Conservation (phyloP, 2,113 vertebrate species). For the Anolis carolinensis region DNA sequence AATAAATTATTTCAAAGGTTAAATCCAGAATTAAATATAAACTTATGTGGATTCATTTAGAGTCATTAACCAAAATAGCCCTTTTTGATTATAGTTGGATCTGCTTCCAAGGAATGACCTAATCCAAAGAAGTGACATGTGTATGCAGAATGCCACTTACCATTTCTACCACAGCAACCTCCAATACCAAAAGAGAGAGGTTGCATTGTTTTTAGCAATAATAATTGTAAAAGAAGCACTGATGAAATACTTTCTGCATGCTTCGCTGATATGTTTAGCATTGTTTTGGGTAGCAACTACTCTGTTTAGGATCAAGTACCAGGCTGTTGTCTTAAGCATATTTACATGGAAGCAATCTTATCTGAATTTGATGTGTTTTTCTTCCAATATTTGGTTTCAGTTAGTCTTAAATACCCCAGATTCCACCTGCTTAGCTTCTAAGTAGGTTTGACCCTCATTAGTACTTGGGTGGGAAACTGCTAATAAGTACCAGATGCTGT, state of each 20-base stretch:
- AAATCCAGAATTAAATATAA: conserved; percentile 53
- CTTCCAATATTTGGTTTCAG: not conserved
- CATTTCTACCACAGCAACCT: not conserved
- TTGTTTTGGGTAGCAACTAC: not conserved
- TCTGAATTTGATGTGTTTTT: not conserved
- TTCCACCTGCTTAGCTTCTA: too few species aligned
- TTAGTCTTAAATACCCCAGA: too few species aligned
- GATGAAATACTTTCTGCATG: not conserved
- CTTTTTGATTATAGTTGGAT: conserved; percentile 47
- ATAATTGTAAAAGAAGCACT: not conserved
- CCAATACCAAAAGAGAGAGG: not conserved
- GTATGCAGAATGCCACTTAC: not conserved
- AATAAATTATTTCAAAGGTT: conserved; percentile 45
- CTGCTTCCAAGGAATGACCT: not conserved
- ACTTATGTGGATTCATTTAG: conserved; percentile 51
- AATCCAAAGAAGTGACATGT: not conserved
- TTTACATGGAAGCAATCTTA: not conserved
- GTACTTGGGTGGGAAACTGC: too few species aligned
- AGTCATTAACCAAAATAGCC: conserved; percentile 62
- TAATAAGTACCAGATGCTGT: too few species aligned
- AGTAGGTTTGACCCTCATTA: too few species aligned
- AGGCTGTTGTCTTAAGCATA: not conserved
- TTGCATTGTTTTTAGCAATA: not conserved
- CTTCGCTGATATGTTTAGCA: not conserved
- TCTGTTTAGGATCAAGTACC: not conserved